These are phyloP conservation scores for Pholis gunnellus DNA, from an alignment of 2,113 vertebrate species.

Conservation along the genomic window DNA sequence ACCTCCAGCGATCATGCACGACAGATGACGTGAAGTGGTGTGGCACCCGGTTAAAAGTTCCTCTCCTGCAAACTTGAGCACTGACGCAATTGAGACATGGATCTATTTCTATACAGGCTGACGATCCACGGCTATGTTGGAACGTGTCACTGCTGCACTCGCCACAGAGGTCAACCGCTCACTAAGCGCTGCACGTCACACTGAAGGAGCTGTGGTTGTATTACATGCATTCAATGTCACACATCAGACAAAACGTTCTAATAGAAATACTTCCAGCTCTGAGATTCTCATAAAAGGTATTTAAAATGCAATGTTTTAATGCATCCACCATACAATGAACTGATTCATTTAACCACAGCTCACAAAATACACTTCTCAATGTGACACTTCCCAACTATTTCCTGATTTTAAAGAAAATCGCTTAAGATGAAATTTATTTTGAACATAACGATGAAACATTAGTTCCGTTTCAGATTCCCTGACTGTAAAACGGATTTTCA, in stretches of 20 bases:
- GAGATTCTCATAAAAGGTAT: too few relatives aligned
- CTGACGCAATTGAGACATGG: conserved; percentile 1
- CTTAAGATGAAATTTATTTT: too few relatives aligned
- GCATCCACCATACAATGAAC: not conserved
- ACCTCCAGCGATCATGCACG: not conserved
- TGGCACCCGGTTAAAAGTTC: conserved; percentile 29
- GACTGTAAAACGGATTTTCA: not conserved
- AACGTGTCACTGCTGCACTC: not conserved
- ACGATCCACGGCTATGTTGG: not conserved
- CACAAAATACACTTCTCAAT: not conserved
- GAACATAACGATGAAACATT: not conserved
- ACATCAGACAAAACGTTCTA: too few relatives aligned
- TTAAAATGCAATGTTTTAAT: too few relatives aligned
- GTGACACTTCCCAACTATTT: too few relatives aligned
- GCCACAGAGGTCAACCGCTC: conserved; percentile 43
- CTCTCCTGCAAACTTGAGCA: conserved; percentile 23
- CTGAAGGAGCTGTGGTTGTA: too few relatives aligned
- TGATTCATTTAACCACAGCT: not conserved
- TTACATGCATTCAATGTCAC: too few relatives aligned
- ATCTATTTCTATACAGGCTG: conserved; percentile 33
- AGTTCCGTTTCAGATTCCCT: not conserved
- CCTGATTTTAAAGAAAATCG: not conserved
- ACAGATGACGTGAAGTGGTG: not conserved
- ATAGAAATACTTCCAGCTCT: too few relatives aligned
- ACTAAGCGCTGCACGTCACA: not conserved